A percentile compares a stretch with the other conserved stretches of the same genome.
Evolutionary conservation across 2,888 invertebrate genomes (phyloP).

Genomic region (Diploptera punctata): DNA sequence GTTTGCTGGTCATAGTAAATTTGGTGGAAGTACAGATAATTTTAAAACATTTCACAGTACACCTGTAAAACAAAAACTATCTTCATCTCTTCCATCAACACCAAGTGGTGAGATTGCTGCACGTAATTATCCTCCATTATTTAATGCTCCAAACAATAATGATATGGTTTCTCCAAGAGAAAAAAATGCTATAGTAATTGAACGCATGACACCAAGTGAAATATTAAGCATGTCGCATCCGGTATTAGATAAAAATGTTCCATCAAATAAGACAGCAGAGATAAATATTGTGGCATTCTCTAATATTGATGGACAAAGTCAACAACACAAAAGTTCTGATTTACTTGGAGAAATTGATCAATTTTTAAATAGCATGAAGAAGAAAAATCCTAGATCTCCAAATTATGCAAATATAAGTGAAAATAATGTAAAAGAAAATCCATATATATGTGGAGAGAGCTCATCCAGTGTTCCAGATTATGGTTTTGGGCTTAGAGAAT

Average conservation of each 20-base stretch:
- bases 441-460: slow-evolving; percentile 39
- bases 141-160: neutral
- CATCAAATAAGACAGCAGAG: neutral
- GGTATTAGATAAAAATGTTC: neutral
- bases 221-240: neutral
- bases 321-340: slow-evolving; percentile 17
- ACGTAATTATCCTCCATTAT: neutral
- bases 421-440: slow-evolving; percentile 8
- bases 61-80: slow-evolving; percentile 48
- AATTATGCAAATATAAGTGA: neutral
- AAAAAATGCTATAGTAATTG: neutral
- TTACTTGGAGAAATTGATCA: slow-evolving; percentile 39
- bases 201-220: slow-evolving; percentile 14
- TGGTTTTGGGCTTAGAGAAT: slow-evolving; percentile 44
- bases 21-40: slow-evolving; percentile 24
- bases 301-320: neutral
- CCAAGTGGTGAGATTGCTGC: slow-evolving; percentile 45
- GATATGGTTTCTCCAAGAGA: neutral
- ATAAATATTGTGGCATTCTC: neutral
- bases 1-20: neutral
- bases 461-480: slow-evolving; percentile 44
- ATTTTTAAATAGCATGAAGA: slow-evolving; percentile 33
- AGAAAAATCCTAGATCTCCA: slow-evolving; percentile 22
- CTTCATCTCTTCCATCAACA: slow-evolving; percentile 51
- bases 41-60: slow-evolving; percentile 45